Conservation (phyloP, 2,113 vertebrate species). For the Bubo blakistoni region DNA sequence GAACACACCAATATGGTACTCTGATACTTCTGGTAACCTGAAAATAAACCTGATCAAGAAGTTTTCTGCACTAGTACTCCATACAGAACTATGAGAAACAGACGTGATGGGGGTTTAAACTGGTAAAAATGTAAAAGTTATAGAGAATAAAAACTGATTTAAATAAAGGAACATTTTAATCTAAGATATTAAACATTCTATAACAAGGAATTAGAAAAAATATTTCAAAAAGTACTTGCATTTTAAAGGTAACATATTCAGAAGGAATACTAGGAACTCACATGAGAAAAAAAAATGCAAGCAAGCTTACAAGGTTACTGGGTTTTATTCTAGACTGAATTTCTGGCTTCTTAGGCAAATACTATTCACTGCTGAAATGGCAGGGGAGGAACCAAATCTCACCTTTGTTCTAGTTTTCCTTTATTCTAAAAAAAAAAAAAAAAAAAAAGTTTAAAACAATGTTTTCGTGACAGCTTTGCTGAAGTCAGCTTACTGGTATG, state of each 20-base stretch:
- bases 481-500: not conserved
- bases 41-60: not conserved
- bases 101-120: not conserved
- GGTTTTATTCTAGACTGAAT: not conserved
- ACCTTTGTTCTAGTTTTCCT: not conserved
- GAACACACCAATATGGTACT: accelerated
- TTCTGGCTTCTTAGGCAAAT: not conserved
- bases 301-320: not conserved
- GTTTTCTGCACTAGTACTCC: not conserved
- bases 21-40: not conserved
- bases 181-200: not conserved
- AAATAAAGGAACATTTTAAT: not conserved
- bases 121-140: not conserved
- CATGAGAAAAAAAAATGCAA: not conserved
- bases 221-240: not conserved
- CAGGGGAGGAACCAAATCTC: not conserved
- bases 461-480: not conserved
- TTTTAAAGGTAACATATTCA: not conserved
- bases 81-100: not conserved
- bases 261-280: not conserved
- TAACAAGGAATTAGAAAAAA: not conserved
- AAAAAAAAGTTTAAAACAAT: not conserved
- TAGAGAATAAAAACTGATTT: not conserved
- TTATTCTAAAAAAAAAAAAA: not conserved
- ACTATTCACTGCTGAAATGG: not conserved